phyloP scores from a whole-genome alignment of 2,888 invertebrate genomes.

The Galerucella pusilla region DNA sequence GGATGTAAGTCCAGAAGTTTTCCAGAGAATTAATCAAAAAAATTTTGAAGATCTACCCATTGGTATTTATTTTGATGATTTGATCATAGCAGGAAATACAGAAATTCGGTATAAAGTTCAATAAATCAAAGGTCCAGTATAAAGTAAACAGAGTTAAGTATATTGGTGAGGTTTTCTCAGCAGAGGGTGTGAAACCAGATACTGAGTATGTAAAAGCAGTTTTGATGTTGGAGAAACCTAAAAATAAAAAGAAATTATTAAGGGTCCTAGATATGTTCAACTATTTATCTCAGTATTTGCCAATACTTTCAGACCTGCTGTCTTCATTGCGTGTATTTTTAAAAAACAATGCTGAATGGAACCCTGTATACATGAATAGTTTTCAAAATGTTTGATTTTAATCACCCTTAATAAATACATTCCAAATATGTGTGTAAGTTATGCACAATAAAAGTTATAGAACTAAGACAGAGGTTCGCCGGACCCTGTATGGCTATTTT shows the following conservation, averaged over 20 bases:
- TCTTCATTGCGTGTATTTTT: constrained; percentile 45
- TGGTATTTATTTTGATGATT: constrained; percentile 51
- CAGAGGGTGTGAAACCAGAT: constrained; percentile 37
- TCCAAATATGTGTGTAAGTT: too few relatives aligned
- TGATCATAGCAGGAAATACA: constrained; percentile 18
- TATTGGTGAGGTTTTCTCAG: constrained; percentile 46
- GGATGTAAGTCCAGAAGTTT: too few relatives aligned
- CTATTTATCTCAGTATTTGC: constrained; percentile 48
- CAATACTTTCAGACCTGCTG: constrained; percentile 41
- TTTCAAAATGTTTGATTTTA: too few relatives aligned
- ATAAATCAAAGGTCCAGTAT: constrained; percentile 44
- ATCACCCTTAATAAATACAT: too few relatives aligned
- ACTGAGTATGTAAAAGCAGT: constrained; percentile 42
- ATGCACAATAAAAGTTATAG: too few relatives aligned
- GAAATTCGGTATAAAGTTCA: constrained; percentile 50
- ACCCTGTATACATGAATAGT: not conserved
- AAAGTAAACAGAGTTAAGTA: constrained; percentile 46
- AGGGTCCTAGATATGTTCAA: constrained; percentile 52
- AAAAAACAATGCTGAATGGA: constrained; percentile 46
- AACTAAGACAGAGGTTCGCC: too few relatives aligned
- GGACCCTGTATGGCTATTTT: too few relatives aligned
- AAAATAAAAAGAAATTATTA: constrained; percentile 51
- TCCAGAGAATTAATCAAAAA: too few relatives aligned
- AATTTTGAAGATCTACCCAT: too few relatives aligned
- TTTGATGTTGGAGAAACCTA: constrained; percentile 39